Percentiles rank a stretch among this genome's conserved stretches.
phyloP scores from a whole-genome alignment of 37 sponge, comb jelly and placozoan species.

The Oscarella lobularis region DNA sequence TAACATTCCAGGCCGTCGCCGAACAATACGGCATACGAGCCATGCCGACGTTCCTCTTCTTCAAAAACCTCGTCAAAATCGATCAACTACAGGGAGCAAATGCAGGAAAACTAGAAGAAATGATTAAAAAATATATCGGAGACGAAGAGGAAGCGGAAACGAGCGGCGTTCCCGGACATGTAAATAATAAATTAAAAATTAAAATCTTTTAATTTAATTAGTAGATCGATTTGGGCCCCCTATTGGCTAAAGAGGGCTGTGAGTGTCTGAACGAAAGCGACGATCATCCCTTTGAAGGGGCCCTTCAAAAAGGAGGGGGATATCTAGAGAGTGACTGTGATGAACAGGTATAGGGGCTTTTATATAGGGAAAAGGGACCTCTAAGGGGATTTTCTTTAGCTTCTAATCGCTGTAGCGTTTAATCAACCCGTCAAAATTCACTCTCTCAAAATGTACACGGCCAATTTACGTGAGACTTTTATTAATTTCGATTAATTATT shows the following conservation, averaged over 20 bases:
- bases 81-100: neutral
- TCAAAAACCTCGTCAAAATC: neutral
- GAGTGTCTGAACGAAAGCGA: neutral
- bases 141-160: neutral
- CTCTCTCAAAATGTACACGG: neutral
- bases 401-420: neutral
- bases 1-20: neutral
- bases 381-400: no score
- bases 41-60: neutral
- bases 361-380: no score
- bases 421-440: neutral
- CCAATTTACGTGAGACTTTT: no score
- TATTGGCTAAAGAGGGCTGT: neutral
- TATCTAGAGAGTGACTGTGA: neutral
- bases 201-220: no score
- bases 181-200: neutral
- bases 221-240: neutral
- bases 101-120: neutral
- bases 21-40: neutral
- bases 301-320: neutral
- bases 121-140: neutral
- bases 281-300: neutral
- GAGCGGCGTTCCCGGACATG: neutral
- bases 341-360: no score
- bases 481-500: neutral